Percentiles rank a stretch among this genome's conserved stretches.
Evolutionary conservation across 2,888 invertebrate genomes (phyloP).

Genomic region (Seira musarum): DNA sequence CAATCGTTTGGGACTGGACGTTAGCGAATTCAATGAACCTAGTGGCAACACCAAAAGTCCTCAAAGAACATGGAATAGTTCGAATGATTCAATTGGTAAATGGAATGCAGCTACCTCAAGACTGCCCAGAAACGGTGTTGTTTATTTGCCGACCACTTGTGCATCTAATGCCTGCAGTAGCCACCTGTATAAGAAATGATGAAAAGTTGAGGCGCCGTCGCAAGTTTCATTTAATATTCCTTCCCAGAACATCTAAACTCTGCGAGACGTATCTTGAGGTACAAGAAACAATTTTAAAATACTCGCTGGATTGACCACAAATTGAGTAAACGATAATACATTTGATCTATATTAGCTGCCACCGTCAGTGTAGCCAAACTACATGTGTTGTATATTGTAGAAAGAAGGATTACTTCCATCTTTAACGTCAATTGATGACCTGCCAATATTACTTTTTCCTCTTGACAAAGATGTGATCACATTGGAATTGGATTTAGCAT

Average conservation of each 20-base stretch:
- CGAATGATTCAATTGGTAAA: slow-evolving; percentile 86
- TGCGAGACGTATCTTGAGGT: slow-evolving; percentile 87
- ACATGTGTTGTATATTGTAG: slow-evolving; percentile 71
- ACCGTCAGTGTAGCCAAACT: too few relatives aligned
- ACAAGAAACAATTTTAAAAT: too few relatives aligned
- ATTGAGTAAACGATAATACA: too few relatives aligned
- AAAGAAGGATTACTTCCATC: slow-evolving; percentile 86
- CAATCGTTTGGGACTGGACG: slow-evolving; percentile 91
- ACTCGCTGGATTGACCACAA: too few relatives aligned
- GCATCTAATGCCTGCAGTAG: slow-evolving; percentile 85
- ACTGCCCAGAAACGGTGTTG: slow-evolving; percentile 85
- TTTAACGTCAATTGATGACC: slow-evolving; percentile 85
- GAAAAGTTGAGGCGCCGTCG: slow-evolving; percentile 72
- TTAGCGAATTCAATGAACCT: slow-evolving; percentile 89
- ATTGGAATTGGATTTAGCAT: slow-evolving; percentile 88
- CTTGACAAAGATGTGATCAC: slow-evolving; percentile 94
- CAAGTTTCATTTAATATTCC: slow-evolving; percentile 90
- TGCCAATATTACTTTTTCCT: slow-evolving; percentile 90
- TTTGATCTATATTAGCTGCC: too few relatives aligned
- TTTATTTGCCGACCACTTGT: slow-evolving; percentile 90
- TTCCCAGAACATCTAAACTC: slow-evolving; percentile 88
- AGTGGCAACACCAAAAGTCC: slow-evolving; percentile 84
- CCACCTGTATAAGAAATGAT: slow-evolving; percentile 64
- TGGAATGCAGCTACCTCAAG: slow-evolving; percentile 79
- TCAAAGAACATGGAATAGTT: slow-evolving; percentile 87